Evolutionary conservation across 2,797 vertebrate genomes (phyloP).

Genomic region (Varecia variegata): DNA sequence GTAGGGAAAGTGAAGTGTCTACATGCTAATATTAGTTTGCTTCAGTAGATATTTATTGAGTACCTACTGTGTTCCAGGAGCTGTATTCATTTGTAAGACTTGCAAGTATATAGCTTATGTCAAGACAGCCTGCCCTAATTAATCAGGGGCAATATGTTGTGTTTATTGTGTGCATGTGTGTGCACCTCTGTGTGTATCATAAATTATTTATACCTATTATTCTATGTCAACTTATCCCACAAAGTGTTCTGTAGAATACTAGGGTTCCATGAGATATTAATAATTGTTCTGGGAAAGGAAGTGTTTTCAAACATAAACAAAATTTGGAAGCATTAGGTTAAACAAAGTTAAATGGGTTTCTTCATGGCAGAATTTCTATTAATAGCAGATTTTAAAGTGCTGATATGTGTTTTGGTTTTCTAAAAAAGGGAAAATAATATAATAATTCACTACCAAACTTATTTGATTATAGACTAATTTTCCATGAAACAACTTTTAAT

Average conservation of each 20-base stretch:
- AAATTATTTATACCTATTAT: conserved; percentile 10
- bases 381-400: background rate
- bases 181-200: background rate
- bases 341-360: conserved; percentile 25
- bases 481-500: background rate
- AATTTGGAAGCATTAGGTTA: background rate
- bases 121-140: background rate
- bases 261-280: background rate
- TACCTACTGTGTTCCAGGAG: background rate
- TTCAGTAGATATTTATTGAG: background rate
- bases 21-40: background rate
- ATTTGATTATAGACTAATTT: background rate
- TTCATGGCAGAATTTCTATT: background rate
- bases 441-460: background rate
- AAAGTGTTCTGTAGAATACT: conserved; percentile 21
- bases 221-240: background rate
- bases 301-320: background rate
- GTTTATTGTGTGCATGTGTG: background rate
- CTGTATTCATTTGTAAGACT: background rate
- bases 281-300: background rate
- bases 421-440: conserved; percentile 36
- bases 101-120: background rate
- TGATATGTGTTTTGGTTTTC: conserved; percentile 4
- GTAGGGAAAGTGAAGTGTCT: background rate
- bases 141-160: background rate